Base-by-base conservation (phyloP, 92 coral and sea anemone species). In the Diadumene lineata region DNA sequence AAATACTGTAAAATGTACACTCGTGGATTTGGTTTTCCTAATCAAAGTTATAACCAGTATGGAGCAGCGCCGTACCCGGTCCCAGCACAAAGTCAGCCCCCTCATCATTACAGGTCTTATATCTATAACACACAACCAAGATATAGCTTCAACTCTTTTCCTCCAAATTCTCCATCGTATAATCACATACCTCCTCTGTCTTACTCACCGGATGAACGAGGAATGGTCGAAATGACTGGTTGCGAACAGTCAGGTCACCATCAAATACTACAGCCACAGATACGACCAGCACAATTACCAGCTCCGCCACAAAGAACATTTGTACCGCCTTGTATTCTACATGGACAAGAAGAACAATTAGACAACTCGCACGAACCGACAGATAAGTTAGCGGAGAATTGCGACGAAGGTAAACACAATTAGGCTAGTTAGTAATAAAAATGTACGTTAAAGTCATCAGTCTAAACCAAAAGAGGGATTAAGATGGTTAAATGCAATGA, bases 321-420 rank as follows among this genome's bases (percentile, higher is more conserved):
- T 19, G 48, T 60, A 26, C 81, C 26, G 15, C 77, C 68, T 24
- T 58, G 68, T 38, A 58, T 25, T 65, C 68, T 53, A 66, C 69
- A 33, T 31, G 46, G 43, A n/a, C 22, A 51, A n/a, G 73, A 66
- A 34, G 66, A 68, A 3, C 58, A 62, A 17, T 25, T 69, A 44
- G 68, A 68, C 22, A 67, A 34, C 30, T 10, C 68, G 28, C 50
- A 27, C 18, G 80, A 81, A 13, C 21, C 80, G 33, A 31, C 74
- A 32, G 85, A 83, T 53, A 83, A 74, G 76, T 87, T 87, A 87
- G 72, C 92, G 66, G 92, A 87, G 23, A 87, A 83, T 87, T 83
- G 85, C 57, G 74, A 78, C n/a, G 82, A 78, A 78, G 82, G 82
- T 78, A 78, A 78, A 62, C 31, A 30, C 22, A 13, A 38, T 38